Base-by-base conservation (phyloP, 2,797 vertebrate genomes). In the Rousettus madagascariensis region DNA sequence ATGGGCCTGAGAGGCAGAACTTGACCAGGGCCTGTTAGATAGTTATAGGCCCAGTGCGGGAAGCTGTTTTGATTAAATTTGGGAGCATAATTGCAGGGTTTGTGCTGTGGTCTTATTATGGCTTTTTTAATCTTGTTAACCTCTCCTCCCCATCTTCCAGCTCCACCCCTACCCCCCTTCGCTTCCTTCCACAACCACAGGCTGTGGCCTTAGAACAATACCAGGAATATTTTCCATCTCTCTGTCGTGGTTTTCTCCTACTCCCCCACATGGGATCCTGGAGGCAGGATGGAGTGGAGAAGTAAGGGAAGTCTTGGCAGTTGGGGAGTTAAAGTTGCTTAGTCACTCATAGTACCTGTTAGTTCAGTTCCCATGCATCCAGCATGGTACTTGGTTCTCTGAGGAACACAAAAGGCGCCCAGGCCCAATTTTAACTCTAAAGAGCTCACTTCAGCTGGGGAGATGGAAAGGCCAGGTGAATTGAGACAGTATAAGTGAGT, bases 111-210 rank as follows among this genome's bases (percentile, higher is more conserved):
- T 96, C 97, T 97, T 96, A 97, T 98, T 97, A 97, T 96, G 97
- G 96, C 92, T 97, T 97, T 98, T 97, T 95, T 61, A 97, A 97
- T 98, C 97, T 97, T 97, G 97, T 97, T 97, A 96, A 94, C 95
- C 95, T 96, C 96, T 92, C 83, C 55, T 74, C 85, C 61, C 63
- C 80, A 30, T 55, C 90, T 71, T 78, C 72, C 74, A 68, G 3
- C 22, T 49, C 65, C 86, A 82, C 71, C 43, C 26, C 28, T 15
- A 49, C 66, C 80, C 82, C 49, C 63, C 61, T 80, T 63, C 5
- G 1, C 87, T 89, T 96, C 95, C 93, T 96, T 77, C 74, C 74
- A 63, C 85, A 92, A 85, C 95, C 87, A 26, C 95, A 95, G 88
- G 71, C 96, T 86, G 91, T 0, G 95, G 96, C 89, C 93, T 95